A percentile compares a stretch with the other conserved stretches of the same genome.
phyloP scores from a whole-genome alignment of 2,888 invertebrate genomes.

The Andrena hattorfiana region DNA sequence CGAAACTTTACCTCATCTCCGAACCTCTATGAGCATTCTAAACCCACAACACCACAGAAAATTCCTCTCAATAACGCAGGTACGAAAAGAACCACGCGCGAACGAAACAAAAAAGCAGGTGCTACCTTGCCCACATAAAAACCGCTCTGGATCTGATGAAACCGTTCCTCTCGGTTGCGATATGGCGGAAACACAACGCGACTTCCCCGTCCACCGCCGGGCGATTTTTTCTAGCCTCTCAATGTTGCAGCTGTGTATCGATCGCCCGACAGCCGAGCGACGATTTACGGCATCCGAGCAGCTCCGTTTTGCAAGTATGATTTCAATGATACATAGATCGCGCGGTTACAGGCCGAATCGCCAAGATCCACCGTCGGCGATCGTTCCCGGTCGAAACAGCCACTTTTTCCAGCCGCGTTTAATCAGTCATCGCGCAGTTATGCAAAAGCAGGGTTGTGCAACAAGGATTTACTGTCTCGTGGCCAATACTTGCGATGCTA shows the following conservation, averaged over 20 bases:
- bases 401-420: constrained; percentile 15
- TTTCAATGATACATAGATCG: not conserved
- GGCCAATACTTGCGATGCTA: constrained; percentile 50
- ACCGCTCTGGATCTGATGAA: constrained; percentile 28
- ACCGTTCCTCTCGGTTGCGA: constrained; percentile 20
- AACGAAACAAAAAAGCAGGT: not conserved
- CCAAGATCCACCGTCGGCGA: not conserved
- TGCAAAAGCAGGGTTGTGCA: constrained; percentile 62
- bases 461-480: constrained; percentile 56
- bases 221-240: not conserved
- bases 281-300: not conserved
- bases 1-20: not conserved
- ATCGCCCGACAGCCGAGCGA: not conserved
- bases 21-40: not conserved
- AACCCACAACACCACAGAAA: not conserved
- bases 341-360: not conserved
- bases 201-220: not conserved
- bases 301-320: constrained; percentile 1
- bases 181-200: not conserved
- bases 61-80: not conserved
- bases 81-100: not conserved
- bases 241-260: not conserved
- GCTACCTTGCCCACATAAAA: constrained; percentile 30
- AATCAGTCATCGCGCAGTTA: constrained; percentile 52
- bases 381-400: not conserved